phyloP scores from a whole-genome alignment of 2,888 invertebrate species.

The Drosophila anomelani region DNA sequence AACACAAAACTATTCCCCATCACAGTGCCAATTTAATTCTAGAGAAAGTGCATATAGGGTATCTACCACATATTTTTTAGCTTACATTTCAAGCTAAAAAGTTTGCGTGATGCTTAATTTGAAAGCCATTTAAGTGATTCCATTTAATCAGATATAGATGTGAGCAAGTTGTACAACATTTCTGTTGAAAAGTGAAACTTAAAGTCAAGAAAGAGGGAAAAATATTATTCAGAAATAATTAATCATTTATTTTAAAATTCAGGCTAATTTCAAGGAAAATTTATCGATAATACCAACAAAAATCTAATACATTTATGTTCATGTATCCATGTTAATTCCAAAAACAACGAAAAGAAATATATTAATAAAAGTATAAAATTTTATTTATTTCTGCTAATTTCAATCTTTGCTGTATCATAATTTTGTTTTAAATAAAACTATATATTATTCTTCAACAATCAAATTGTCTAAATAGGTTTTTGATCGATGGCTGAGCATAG shows the following conservation, averaged over 20 bases:
- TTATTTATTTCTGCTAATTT: background rate
- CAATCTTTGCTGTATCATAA: background rate
- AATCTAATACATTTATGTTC: background rate
- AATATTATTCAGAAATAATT: background rate
- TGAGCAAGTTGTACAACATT: background rate
- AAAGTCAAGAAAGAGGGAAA: background rate
- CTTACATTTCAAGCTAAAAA: conserved; percentile 1
- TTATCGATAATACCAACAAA: background rate
- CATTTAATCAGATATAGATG: conserved; percentile 3
- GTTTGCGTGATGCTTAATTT: conserved; percentile 5
- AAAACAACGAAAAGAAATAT: background rate
- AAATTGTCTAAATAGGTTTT: too few relatives aligned
- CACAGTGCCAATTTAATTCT: conserved; percentile 19
- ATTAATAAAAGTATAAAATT: too few relatives aligned
- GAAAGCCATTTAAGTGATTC: background rate
- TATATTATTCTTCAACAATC: background rate
- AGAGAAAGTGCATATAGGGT: background rate
- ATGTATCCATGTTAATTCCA: background rate
- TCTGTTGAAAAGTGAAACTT: conserved; percentile 1
- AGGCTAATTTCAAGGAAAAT: background rate
- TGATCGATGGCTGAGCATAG: background rate
- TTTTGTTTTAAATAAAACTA: background rate
- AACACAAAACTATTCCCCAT: background rate
- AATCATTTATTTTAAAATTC: background rate
- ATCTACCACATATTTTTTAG: background rate